Percentiles rank a stretch among this genome's conserved stretches.
Conservation (phyloP, 35 echinoderm and acorn worm genomes). For the Nesometra sesokonis region DNA sequence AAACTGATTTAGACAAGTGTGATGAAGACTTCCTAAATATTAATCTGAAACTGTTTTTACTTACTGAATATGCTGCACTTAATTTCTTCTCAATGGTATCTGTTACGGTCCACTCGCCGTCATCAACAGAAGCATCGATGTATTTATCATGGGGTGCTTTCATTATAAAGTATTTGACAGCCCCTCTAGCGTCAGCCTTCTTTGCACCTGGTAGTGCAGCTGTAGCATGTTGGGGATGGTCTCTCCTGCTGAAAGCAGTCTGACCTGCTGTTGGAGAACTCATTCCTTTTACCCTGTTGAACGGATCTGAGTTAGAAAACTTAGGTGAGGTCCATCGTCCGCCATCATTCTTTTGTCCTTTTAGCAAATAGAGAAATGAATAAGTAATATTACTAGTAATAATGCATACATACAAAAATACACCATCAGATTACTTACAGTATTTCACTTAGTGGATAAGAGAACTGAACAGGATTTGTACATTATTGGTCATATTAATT, state of each 20-base stretch:
- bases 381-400: too few relatives aligned
- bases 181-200: background rate
- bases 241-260: background rate
- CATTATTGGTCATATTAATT: too few relatives aligned
- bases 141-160: background rate
- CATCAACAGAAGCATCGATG: background rate
- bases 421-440: too few relatives aligned
- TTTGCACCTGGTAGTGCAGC: background rate
- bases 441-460: too few relatives aligned
- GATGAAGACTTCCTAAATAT: too few relatives aligned
- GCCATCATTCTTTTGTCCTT: background rate
- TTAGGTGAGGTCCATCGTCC: background rate
- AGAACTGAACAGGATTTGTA: too few relatives aligned
- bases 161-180: conserved; percentile 1
- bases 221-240: background rate
- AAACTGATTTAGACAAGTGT: too few relatives aligned
- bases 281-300: background rate
- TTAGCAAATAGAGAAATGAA: background rate
- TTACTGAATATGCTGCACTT: background rate
- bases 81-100: background rate
- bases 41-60: too few relatives aligned
- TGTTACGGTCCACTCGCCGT: background rate
- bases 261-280: background rate
- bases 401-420: too few relatives aligned
- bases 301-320: background rate